phyloP scores from a whole-genome alignment of 2,113 vertebrate genomes.

The Myotis lucifugus region DNA sequence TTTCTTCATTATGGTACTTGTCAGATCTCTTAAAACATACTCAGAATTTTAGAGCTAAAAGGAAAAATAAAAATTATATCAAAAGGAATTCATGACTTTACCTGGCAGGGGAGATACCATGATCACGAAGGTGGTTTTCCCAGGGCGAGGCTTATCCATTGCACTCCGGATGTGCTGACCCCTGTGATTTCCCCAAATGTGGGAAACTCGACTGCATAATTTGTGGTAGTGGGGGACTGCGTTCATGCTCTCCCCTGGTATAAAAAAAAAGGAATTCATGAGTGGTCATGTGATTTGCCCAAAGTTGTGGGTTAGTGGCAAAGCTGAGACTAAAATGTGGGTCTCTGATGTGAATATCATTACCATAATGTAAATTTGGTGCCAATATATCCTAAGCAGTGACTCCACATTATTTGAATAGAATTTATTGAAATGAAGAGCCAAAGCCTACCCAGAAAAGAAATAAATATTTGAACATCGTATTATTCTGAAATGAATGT shows the following conservation, averaged over 20 bases:
- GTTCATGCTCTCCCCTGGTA: no score
- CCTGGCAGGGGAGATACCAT: no score
- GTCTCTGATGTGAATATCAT: not conserved
- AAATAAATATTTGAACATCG: slow-evolving; percentile 83
- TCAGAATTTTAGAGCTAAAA: slow-evolving; percentile 54
- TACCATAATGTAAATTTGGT: slow-evolving; percentile 62
- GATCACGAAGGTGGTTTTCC: no score
- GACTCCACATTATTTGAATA: slow-evolving; percentile 76
- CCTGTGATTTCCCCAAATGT: no score
- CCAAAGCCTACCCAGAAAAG: slow-evolving; percentile 60
- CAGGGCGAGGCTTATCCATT: no score
- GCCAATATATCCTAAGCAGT: slow-evolving; percentile 78
- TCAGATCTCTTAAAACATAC: slow-evolving; percentile 57
- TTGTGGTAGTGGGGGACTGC: no score
- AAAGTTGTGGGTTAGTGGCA: slow-evolving; percentile 20
- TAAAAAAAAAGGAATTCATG: slow-evolving; percentile 43
- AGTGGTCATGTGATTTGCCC: not conserved
- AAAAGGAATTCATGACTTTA: slow-evolving; percentile 51
- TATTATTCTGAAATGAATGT: slow-evolving; percentile 77
- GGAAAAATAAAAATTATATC: slow-evolving; percentile 50
- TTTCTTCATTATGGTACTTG: slow-evolving; percentile 56
- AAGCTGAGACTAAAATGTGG: not conserved
- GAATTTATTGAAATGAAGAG: slow-evolving; percentile 79
- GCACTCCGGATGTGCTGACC: no score
- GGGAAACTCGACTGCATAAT: no score